These are phyloP conservation scores for Phrynosoma blainvillii DNA, from an alignment of 2,113 vertebrate species.

Conservation along the genomic window DNA sequence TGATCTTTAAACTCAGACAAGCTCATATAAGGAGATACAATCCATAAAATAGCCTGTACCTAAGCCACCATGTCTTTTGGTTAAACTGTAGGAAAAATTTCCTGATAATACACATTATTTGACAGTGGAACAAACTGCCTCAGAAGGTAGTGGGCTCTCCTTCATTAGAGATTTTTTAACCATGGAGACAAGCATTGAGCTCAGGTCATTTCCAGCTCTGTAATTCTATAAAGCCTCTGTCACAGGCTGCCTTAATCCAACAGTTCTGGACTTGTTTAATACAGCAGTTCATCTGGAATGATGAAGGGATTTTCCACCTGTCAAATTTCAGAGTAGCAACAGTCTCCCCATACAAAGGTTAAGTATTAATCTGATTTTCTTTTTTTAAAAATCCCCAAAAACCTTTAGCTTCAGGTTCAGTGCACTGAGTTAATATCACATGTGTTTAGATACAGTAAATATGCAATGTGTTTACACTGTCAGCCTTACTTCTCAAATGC, in stretches of 20 bases:
- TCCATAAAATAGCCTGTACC: no score
- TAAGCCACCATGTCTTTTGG: background rate
- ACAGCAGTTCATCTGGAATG: constrained; percentile 9
- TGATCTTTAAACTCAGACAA: no score
- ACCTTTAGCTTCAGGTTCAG: background rate
- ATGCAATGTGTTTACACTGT: background rate
- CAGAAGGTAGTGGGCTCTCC: background rate
- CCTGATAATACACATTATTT: background rate
- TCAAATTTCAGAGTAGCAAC: constrained; percentile 28
- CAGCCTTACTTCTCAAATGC: background rate
- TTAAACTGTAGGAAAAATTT: background rate
- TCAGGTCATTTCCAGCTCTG: background rate
- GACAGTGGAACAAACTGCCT: background rate
- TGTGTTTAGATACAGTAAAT: constrained; percentile 12
- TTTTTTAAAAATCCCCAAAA: background rate
- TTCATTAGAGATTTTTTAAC: background rate
- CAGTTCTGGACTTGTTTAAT: background rate
- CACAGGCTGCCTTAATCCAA: background rate
- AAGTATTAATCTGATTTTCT: constrained; percentile 8
- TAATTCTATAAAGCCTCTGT: background rate
- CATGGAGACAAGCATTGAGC: background rate
- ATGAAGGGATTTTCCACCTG: constrained; percentile 4
- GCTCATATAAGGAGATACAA: no score
- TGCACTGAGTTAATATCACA: background rate
- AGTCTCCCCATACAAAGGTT: constrained; percentile 12